Evolutionary conservation across 1,140 invertebrate genomes (phyloP).

Genomic region (Drosophila nigromelanica): DNA sequence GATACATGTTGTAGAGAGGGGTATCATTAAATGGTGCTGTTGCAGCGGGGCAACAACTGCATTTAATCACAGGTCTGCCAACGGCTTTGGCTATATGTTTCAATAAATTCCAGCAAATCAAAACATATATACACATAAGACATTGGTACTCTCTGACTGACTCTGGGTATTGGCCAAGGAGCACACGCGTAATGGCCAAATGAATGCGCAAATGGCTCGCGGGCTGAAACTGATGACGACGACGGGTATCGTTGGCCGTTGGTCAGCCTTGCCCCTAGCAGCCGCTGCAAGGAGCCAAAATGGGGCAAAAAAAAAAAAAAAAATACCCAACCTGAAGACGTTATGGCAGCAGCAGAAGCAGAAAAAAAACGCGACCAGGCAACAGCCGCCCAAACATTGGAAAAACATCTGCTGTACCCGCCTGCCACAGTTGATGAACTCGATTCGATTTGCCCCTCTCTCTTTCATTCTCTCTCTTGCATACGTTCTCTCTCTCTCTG

Average conservation of each 20-base stretch:
- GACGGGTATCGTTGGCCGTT: conserved; percentile 17
- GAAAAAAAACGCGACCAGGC: conserved; percentile 42
- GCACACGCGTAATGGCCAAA: conserved; percentile 71
- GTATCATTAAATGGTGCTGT: conserved; percentile 65
- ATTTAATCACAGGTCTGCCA: conserved; percentile 66
- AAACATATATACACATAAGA: conserved; percentile 51
- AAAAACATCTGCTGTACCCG: conserved; percentile 73
- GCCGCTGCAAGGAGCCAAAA: conserved; percentile 33
- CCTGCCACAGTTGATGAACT: conserved; percentile 77
- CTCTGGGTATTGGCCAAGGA: conserved; percentile 13
- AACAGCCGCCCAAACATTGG: conserved; percentile 78
- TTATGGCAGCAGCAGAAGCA: conserved; percentile 49
- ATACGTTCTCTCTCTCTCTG: conserved; percentile 33
- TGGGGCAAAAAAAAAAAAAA: conserved; percentile 8
- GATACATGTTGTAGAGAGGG: background rate
- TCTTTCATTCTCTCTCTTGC: conserved; percentile 20
- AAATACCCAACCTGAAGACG: conserved; percentile 48
- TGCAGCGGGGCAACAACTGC: conserved; percentile 37
- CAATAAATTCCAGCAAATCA: conserved; percentile 80
- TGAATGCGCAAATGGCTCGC: conserved; percentile 74
- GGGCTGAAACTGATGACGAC: conserved; percentile 40
- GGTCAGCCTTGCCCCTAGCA: conserved; percentile 42
- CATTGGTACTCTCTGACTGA: background rate
- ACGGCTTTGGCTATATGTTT: conserved; percentile 63
- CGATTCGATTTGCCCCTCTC: conserved; percentile 50